Percentiles rank a stretch among this genome's conserved stretches.
Conservation (phyloP, 2,113 vertebrate species). For the Oreotrochilus melanogaster region DNA sequence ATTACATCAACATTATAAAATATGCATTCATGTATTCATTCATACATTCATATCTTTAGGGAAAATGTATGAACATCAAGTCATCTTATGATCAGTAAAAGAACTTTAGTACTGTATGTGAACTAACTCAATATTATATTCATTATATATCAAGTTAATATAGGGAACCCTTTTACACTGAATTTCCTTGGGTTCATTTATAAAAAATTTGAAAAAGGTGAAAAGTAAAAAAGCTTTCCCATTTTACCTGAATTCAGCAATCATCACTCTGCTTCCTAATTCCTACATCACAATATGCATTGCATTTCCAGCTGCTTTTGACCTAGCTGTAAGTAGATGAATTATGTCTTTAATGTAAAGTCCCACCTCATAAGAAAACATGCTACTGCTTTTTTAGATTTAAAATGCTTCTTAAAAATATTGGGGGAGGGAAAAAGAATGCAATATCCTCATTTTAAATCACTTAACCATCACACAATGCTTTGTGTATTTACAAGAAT, state of each 20-base stretch:
- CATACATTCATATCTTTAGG: neutral
- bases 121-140: neutral
- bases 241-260: neutral
- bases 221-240: neutral
- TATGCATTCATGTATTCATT: neutral
- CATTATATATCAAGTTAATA: neutral
- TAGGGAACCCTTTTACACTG: accelerated
- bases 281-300: neutral
- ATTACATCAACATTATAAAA: neutral
- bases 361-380: neutral
- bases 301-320: neutral
- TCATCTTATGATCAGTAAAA: neutral
- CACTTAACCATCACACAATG: neutral
- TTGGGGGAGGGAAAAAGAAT: accelerated
- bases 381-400: neutral
- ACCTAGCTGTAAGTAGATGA: neutral
- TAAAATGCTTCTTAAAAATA: neutral
- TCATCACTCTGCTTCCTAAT: neutral
- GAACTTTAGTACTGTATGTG: neutral
- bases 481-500: neutral
- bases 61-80: neutral
- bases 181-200: neutral
- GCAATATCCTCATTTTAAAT: neutral
- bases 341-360: neutral
- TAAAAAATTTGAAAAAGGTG: neutral